These are phyloP conservation scores for Vireo altiloquus DNA, from an alignment of 2,113 vertebrate species.

Conservation along the genomic window DNA sequence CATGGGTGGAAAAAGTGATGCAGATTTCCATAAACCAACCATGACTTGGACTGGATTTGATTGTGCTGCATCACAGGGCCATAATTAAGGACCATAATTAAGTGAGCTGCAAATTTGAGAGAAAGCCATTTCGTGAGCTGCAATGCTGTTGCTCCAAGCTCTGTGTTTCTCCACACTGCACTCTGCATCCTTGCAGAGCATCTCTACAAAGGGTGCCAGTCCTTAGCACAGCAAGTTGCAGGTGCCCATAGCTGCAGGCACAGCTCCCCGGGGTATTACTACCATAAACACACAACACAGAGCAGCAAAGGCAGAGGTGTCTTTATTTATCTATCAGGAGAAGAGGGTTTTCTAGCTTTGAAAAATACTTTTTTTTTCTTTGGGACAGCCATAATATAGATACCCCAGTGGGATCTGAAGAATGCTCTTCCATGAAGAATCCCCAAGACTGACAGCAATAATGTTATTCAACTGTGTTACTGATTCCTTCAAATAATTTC, in stretches of 20 bases:
- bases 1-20: background rate
- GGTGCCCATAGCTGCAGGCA: background rate
- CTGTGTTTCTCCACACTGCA: background rate
- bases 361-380: background rate
- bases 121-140: background rate
- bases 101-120: background rate
- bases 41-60: background rate
- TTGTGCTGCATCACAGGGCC: background rate
- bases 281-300: background rate
- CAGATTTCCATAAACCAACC: background rate
- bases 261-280: background rate
- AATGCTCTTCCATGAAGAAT: background rate
- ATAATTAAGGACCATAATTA: background rate
- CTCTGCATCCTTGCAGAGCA: background rate
- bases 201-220: background rate
- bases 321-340: background rate
- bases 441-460: background rate
- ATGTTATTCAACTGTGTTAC: background rate
- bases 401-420: background rate
- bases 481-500: background rate
- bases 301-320: background rate
- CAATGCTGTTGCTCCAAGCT: background rate
- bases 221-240: background rate
- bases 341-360: background rate
- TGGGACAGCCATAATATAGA: background rate